phyloP scores from a whole-genome alignment of 2,797 vertebrate genomes.

The Acanthis flammea region DNA sequence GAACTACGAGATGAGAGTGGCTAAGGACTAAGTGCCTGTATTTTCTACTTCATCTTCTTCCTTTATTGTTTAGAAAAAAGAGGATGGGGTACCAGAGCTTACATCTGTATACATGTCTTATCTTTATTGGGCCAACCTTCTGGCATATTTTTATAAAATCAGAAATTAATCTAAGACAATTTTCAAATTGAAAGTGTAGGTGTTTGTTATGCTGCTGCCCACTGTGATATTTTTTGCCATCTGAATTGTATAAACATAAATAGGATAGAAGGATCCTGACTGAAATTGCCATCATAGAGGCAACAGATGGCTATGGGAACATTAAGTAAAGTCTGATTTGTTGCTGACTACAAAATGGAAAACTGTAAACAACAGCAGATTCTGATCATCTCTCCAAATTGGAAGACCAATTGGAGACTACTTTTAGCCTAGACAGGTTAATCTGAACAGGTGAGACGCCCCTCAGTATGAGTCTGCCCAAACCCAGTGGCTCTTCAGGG shows the following conservation, averaged over 20 bases:
- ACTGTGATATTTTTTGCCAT: not conserved
- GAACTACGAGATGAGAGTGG: constrained; percentile 12
- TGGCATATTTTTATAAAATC: not conserved
- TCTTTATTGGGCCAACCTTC: not conserved
- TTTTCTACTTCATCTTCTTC: constrained; percentile 9
- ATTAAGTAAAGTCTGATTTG: not conserved
- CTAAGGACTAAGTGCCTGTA: not conserved
- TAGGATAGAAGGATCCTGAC: not conserved
- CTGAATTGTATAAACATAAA: not conserved
- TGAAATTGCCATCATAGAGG: not conserved
- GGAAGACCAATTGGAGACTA: not conserved
- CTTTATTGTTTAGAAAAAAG: not conserved
- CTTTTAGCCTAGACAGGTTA: not conserved
- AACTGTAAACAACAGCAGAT: not conserved
- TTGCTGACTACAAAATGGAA: not conserved
- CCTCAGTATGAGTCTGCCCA: not conserved
- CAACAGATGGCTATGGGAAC: constrained; percentile 24
- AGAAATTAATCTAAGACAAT: not conserved
- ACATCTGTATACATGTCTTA: not conserved
- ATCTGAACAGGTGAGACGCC: not conserved
- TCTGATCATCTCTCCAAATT: not conserved
- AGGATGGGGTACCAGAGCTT: not conserved
- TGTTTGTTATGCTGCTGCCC: not conserved
- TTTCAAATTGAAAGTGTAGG: not conserved
- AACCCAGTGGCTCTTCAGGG: not conserved